A percentile compares a stretch with the other conserved stretches of the same genome.
phyloP scores from a whole-genome alignment of 2,113 vertebrate species.

The Forbesichthys agassizii region DNA sequence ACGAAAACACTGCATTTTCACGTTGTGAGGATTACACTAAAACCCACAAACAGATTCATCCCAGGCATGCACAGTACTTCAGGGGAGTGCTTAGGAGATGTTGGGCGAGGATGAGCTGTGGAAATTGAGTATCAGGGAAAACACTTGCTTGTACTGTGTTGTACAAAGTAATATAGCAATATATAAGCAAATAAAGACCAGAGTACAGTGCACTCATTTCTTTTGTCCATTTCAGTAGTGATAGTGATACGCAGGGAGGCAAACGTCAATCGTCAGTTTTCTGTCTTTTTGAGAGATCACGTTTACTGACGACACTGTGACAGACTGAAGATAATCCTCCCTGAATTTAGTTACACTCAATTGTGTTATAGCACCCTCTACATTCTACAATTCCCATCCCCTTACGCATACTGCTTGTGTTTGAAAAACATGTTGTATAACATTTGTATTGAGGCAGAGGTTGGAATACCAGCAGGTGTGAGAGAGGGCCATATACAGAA shows the following conservation, averaged over 20 bases:
- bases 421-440: too few species aligned
- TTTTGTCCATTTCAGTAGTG: background rate
- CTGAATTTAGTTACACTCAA: too few species aligned
- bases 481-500: too few species aligned
- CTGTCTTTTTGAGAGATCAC: constrained; percentile 15
- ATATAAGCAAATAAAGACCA: background rate
- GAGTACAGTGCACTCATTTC: background rate
- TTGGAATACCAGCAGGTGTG: too few species aligned
- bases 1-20: constrained; percentile 29
- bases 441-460: too few species aligned
- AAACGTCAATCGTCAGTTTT: constrained; percentile 35
- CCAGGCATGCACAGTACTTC: constrained; percentile 22
- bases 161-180: background rate
- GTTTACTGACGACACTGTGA: constrained; percentile 22
- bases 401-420: too few species aligned
- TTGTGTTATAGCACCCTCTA: too few species aligned
- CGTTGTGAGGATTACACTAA: constrained; percentile 24
- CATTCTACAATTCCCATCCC: too few species aligned
- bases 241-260: constrained; percentile 43
- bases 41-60: constrained; percentile 32
- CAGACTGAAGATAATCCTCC: too few species aligned
- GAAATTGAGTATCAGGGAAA: background rate
- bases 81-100: constrained; percentile 27
- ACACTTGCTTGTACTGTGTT: background rate
- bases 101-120: constrained; percentile 25